Base-by-base conservation (phyloP, 1,140 invertebrate species). In the Trichomalopsis sarcophagae region DNA sequence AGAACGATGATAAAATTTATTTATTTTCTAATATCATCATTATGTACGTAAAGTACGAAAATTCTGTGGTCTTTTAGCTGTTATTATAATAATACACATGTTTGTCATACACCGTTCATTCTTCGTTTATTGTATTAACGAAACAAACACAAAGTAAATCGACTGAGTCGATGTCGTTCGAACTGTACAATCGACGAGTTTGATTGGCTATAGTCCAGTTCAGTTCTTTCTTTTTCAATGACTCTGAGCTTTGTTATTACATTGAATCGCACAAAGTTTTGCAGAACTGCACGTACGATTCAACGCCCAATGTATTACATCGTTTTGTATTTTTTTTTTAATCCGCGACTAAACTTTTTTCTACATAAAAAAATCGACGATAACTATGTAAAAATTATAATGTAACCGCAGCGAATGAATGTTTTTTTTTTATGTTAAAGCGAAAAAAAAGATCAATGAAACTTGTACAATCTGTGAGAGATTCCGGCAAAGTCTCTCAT, bases 1-100 rank as follows among this genome's bases (percentile, higher is more conserved):
- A 84, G 66, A 78, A 84, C 33, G 21, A 83, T 83, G 47, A 44
- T 14, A 83, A 36, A 62, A 62, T 77, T 55, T 74, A 69, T 77
- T 77, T 77, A 77, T 82, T 75, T 44, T 27, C 3, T 21, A 23
- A 66, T 82, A 44, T n/a, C 55, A 55, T 14, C 14, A n/a, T 62
- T 62, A 62, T 40, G 76, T 13, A 17, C 33, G 62, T 75, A 36
- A 47, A 82, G 36, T 76, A 47, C 50, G 21, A 75, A 55, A 74
- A 36, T 17, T 75, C n/a, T 44, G 36, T n/a, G 27, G 36, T 36
- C 33, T 55, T 13, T 77, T 44, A 77, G 23, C 23, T 77, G 27
- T 76, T 69, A 36, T 77, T 83, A 27, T 27, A 23, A 80, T 80
- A 66, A 11, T 55, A 27, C 33, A 36, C 7, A 47, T 71, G 36